These are phyloP conservation scores for Mus caroli DNA, from an alignment of 2,797 vertebrate genomes.

Conservation along the genomic window DNA sequence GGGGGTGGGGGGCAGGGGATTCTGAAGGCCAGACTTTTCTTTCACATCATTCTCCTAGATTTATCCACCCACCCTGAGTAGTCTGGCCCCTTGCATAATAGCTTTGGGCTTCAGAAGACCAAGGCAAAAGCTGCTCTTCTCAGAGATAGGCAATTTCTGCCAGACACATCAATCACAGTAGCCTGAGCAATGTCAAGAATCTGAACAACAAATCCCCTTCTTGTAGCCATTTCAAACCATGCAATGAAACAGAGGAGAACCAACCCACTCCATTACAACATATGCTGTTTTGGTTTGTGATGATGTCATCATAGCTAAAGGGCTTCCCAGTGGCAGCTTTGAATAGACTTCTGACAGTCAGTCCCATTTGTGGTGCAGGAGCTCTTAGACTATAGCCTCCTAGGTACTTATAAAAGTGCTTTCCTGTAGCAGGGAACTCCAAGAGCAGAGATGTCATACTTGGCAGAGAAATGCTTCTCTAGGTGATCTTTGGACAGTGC, in stretches of 20 bases:
- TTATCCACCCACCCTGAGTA: not conserved
- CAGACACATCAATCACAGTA: not conserved
- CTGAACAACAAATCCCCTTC: not conserved
- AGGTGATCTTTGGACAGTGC: not conserved
- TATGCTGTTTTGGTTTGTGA: not conserved
- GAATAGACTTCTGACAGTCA: not conserved
- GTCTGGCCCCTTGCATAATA: not conserved
- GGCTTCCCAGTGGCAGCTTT: not conserved
- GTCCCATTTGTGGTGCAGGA: not conserved
- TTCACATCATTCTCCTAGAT: not conserved
- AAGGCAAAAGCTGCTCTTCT: not conserved
- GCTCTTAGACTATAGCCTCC: not conserved
- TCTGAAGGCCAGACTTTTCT: not conserved
- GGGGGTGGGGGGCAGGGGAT: too few relatives aligned
- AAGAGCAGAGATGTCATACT: not conserved
- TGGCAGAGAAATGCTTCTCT: not conserved
- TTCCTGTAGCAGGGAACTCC: not conserved
- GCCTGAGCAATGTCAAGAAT: not conserved
- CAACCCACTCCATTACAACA: accelerated
- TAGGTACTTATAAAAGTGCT: not conserved
- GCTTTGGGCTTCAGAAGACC: not conserved
- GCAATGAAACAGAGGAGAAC: not conserved
- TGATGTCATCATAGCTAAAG: slow-evolving; percentile 3
- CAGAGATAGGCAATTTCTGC: not conserved
- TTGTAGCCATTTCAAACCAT: not conserved